A percentile compares a stretch with the other conserved stretches of the same genome.
phyloP scores from a whole-genome alignment of 2,113 vertebrate genomes.

The Regulus satrapa region DNA sequence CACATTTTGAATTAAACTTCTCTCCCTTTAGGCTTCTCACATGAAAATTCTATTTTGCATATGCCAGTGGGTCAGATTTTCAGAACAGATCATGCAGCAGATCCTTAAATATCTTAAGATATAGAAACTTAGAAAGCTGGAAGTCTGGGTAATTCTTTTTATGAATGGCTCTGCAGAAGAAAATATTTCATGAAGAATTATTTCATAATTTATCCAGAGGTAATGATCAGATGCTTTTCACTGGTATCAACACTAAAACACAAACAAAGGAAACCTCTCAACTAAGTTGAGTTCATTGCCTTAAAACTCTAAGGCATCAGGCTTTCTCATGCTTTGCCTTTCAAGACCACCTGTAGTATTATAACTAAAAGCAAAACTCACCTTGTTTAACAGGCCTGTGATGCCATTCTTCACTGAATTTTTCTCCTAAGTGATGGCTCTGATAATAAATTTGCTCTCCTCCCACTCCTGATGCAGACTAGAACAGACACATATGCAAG shows the following conservation, averaged over 20 bases:
- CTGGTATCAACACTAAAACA: neutral
- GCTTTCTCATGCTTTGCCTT: neutral
- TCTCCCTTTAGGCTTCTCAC: neutral
- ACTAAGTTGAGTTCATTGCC: neutral
- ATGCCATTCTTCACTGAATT: slow-evolving; percentile 79
- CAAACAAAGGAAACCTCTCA: neutral
- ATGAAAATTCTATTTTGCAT: neutral
- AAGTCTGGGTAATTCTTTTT: neutral
- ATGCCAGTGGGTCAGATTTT: neutral
- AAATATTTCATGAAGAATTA: neutral
- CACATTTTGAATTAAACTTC: neutral
- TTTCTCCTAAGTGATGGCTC: slow-evolving; percentile 80
- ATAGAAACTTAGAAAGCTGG: neutral
- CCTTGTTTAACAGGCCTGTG: slow-evolving; percentile 79
- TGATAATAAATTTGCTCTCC: slow-evolving; percentile 94
- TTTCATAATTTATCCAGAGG: neutral
- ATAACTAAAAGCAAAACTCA: slow-evolving; percentile 45
- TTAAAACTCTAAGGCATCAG: neutral
- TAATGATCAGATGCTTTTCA: neutral
- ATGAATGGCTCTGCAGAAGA: neutral
- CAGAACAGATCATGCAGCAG: neutral
- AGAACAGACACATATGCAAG: slow-evolving; percentile 28
- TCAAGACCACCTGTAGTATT: neutral
- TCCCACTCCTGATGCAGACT: slow-evolving; percentile 76
- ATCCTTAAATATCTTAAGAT: neutral